These are phyloP conservation scores for Rhimphoctona megacephalus DNA, from an alignment of 2,888 invertebrate genomes.

Conservation along the genomic window DNA sequence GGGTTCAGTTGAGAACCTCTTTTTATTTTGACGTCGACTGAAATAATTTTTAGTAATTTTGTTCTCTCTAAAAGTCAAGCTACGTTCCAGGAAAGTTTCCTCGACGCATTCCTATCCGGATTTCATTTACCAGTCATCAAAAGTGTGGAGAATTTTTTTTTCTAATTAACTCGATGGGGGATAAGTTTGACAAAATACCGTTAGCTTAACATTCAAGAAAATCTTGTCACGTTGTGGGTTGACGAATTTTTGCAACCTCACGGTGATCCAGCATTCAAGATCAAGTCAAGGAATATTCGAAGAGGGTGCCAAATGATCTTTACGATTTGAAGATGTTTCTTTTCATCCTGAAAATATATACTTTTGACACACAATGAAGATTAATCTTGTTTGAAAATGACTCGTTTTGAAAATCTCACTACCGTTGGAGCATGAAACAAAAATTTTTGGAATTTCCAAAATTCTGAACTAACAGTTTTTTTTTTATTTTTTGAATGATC, in stretches of 20 bases:
- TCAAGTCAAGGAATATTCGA: background rate
- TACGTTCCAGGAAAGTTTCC: background rate
- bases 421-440: too few relatives aligned
- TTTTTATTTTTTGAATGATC: background rate
- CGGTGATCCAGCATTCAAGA: slow-evolving; percentile 7
- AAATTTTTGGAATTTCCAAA: background rate
- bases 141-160: background rate
- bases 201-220: background rate
- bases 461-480: background rate
- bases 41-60: background rate
- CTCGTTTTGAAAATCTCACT: background rate
- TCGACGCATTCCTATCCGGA: slow-evolving; percentile 15
- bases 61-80: background rate
- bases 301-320: background rate
- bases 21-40: background rate
- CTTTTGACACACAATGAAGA: slow-evolving; percentile 23
- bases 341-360: background rate
- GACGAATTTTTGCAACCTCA: slow-evolving; percentile 34
- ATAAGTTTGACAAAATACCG: background rate
- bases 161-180: background rate
- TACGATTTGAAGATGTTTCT: slow-evolving; percentile 29
- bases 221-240: background rate
- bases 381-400: slow-evolving; percentile 25
- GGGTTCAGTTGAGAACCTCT: background rate
- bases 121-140: background rate